phyloP scores from a whole-genome alignment of 2,797 vertebrate species.

The Melopsittacus undulatus region DNA sequence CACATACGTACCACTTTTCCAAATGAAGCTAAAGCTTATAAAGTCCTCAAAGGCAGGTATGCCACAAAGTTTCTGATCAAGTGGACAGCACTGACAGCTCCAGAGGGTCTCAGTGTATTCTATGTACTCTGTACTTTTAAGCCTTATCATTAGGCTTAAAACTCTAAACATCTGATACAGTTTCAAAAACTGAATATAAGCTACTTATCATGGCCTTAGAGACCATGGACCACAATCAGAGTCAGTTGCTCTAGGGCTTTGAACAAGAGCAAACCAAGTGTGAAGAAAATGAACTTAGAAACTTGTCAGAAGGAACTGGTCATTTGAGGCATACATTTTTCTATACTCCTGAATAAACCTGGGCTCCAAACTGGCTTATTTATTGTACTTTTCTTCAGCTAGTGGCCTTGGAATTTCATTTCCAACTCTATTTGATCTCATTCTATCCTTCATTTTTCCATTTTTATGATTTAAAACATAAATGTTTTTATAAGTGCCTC shows the following conservation, averaged over 20 bases:
- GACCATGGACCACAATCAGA: neutral
- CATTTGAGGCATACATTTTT: neutral
- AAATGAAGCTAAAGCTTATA: neutral
- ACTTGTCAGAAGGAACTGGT: neutral
- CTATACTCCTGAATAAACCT: neutral
- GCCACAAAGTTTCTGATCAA: neutral
- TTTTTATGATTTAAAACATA: slow-evolving; percentile 2
- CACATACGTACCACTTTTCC: neutral
- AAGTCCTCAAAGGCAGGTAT: neutral
- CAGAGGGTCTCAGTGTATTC: neutral
- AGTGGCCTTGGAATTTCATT: neutral
- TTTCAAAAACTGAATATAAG: neutral
- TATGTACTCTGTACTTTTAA: neutral
- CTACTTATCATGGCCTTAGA: neutral
- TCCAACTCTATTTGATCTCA: neutral
- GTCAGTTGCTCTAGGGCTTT: neutral
- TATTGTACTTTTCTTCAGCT: neutral
- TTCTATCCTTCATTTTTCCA: slow-evolving; percentile 10
- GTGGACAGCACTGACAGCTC: neutral
- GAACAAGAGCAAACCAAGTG: neutral
- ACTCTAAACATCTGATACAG: neutral
- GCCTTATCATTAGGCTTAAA: neutral
- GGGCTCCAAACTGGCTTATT: neutral
- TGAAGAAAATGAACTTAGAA: neutral
- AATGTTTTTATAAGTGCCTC: slow-evolving; percentile 7